Base-by-base conservation (phyloP, 2,888 invertebrate genomes). In the Pyrochroa serraticornis region DNA sequence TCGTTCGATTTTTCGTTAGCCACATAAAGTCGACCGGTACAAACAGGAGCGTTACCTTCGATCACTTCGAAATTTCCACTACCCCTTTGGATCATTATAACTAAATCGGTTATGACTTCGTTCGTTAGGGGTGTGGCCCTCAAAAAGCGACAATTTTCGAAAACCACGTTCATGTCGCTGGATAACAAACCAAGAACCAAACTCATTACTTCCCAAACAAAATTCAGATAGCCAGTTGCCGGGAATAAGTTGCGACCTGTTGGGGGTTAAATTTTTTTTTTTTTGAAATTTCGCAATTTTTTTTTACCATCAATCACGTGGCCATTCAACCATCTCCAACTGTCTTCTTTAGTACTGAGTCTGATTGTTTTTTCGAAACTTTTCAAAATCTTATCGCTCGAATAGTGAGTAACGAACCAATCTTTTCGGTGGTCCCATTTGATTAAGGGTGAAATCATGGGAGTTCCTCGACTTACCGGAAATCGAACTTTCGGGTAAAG, bases 341-440 rank as follows among this genome's bases (percentile, higher is more conserved):
- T 85, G 52, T 90, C 88, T 61, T 88, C 87, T 0, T 77, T 75
- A 5, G 88, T 79, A 13, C 84, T 82, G 68, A 90, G 80, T 22
- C 82, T 75, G 10, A 88, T 83, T 0, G 81, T 79, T 43, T 87
- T 81, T 66, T 90, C 90, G 0, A 89, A 87, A 31, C 86, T 86
- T 52, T 84, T 84, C 70, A 22, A 5, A 5, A 22, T 22, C 3
- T 22, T 2, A 5, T 22, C 22, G 22, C 3, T 22, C 5, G 22
- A 22, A 5, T 22, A 22, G 22, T 22, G 22, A 5, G 22, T 22
- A 5, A 22, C 22, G 22, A 22, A 22, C 89, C 91, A 91, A 59
- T 89, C 86, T 59, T 87, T 86, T 13, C 85, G 83, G 71, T 97
- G 95, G 66, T 95, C 92, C 95, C 96, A 97, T 63, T 86, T 85